Percentiles rank a stretch among this genome's conserved stretches.
These are phyloP conservation scores for Mormyrus iriodes DNA, from an alignment of 2,113 vertebrate species.

Conservation along the genomic window DNA sequence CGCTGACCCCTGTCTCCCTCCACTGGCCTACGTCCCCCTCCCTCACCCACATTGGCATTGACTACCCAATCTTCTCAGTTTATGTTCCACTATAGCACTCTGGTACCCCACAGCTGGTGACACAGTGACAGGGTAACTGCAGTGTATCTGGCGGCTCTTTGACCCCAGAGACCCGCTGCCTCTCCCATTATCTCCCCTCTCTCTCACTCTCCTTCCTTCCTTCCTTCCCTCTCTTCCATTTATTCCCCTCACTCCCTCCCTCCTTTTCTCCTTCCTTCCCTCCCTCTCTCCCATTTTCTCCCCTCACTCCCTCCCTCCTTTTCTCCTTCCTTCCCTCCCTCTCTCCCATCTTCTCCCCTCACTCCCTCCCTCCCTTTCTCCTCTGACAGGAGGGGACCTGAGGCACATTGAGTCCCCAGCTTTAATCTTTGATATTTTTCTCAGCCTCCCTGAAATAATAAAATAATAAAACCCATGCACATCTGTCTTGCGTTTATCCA, in stretches of 20 bases:
- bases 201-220: background rate
- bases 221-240: background rate
- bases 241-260: background rate
- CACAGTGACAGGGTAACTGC: background rate
- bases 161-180: background rate
- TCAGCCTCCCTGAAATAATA: background rate
- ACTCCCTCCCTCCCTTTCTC: too few species aligned
- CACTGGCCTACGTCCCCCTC: background rate
- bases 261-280: background rate
- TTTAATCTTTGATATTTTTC: slow-evolving; percentile 15
- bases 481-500: slow-evolving; percentile 11
- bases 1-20: background rate
- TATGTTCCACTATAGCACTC: background rate
- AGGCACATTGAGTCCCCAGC: background rate
- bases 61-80: background rate
- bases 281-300: background rate
- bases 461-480: background rate
- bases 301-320: background rate
- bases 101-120: background rate
- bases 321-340: background rate
- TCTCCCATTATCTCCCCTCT: background rate
- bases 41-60: background rate
- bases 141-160: background rate
- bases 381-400: background rate
- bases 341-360: background rate